Conservation (phyloP, 2,797 vertebrate species). For the Sebastes itinus region DNA sequence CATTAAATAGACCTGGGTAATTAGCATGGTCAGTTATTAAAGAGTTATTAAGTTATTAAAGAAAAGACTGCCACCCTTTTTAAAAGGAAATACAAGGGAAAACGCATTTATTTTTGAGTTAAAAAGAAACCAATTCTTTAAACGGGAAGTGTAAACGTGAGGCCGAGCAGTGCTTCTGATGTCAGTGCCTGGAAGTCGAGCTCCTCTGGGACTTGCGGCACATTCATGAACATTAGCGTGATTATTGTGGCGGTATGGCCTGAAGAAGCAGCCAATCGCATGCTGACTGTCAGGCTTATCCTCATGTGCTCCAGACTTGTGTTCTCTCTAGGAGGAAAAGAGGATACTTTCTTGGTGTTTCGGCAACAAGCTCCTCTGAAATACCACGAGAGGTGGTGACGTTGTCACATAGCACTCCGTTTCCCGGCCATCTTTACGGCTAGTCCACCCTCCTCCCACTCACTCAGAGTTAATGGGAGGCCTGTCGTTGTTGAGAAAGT, state of each 20-base stretch:
- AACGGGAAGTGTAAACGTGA: slow-evolving; percentile 22
- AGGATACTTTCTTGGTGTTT: not conserved
- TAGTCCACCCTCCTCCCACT: slow-evolving; percentile 6
- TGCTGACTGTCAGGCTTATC: not conserved
- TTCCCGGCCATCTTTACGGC: not conserved
- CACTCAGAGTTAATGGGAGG: slow-evolving; percentile 22
- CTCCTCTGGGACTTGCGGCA: slow-evolving; percentile 30
- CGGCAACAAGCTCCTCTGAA: not conserved
- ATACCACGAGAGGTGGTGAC: not conserved
- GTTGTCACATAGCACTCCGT: not conserved
- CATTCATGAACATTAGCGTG: slow-evolving; percentile 21
- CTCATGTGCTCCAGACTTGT: not conserved
- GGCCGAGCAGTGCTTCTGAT: slow-evolving; percentile 8
- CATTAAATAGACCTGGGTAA: too few species aligned
- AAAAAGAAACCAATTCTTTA: not conserved
- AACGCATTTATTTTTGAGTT: not conserved
- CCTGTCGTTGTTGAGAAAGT: slow-evolving; percentile 6
- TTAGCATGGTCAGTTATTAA: too few species aligned
- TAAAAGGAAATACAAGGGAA: not conserved
- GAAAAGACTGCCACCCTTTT: too few species aligned
- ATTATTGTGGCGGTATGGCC: slow-evolving; percentile 3
- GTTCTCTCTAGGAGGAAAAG: not conserved
- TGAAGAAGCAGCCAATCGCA: slow-evolving; percentile 12
- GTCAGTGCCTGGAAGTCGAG: slow-evolving; percentile 7
- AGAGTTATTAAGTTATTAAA: too few species aligned